Percentiles rank a stretch among this genome's conserved stretches.
Conservation (phyloP, 1,140 invertebrate species). For the Drosophila nikananu region DNA sequence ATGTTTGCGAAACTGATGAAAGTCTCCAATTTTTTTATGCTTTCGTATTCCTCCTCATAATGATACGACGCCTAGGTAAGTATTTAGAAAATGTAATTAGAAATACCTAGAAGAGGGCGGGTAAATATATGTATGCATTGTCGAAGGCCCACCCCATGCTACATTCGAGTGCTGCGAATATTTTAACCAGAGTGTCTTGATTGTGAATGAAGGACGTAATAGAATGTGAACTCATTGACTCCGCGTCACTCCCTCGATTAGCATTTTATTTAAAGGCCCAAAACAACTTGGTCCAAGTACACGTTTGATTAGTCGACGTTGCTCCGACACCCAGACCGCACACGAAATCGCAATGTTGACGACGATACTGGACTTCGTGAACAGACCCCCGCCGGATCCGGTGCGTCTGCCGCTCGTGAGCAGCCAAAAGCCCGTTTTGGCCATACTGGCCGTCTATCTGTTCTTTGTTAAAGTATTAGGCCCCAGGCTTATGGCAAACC, state of each 20-base stretch:
- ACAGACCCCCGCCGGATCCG: constrained; percentile 34
- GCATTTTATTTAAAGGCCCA: background rate
- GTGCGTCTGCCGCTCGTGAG: constrained; percentile 87
- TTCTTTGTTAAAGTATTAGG: constrained; percentile 88
- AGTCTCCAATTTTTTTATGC: background rate
- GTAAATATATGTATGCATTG: background rate
- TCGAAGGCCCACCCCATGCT: background rate
- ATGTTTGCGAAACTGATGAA: background rate
- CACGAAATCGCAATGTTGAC: constrained; percentile 30
- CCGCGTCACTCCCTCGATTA: constrained; percentile 2
- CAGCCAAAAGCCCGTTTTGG: constrained; percentile 90
- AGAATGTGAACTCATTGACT: background rate
- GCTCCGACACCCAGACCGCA: constrained; percentile 1
- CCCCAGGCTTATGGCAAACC: constrained; percentile 92
- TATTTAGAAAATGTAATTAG: background rate
- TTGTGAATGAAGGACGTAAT: background rate
- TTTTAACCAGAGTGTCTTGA: background rate
- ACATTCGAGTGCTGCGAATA: background rate
- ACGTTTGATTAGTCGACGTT: constrained; percentile 5
- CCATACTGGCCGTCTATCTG: constrained; percentile 89
- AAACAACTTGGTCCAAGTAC: background rate
- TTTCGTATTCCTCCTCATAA: background rate
- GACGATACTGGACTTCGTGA: constrained; percentile 25
- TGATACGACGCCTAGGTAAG: background rate
- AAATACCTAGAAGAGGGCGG: background rate